These are phyloP conservation scores for Eulemur macaco DNA, from an alignment of 2,113 vertebrate species.

Conservation along the genomic window DNA sequence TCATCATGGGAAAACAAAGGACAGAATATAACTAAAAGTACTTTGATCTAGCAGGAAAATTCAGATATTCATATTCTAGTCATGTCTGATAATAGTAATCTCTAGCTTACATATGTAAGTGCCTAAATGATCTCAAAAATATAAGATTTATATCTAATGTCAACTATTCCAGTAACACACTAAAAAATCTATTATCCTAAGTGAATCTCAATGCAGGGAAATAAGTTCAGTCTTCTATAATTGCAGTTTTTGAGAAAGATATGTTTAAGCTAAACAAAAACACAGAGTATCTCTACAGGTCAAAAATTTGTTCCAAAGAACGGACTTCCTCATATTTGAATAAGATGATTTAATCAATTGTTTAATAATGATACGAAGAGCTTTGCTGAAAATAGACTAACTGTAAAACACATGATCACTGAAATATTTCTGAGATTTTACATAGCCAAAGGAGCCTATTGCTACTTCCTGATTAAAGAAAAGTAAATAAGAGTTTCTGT, in stretches of 20 bases:
- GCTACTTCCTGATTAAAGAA: background rate
- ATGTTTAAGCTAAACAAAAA: constrained; percentile 51
- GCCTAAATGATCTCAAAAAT: constrained; percentile 34
- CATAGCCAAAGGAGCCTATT: background rate
- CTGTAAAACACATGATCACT: constrained; percentile 18
- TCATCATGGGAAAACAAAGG: background rate
- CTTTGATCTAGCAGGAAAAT: constrained; percentile 7
- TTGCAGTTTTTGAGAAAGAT: background rate
- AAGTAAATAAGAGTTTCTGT: constrained; percentile 18
- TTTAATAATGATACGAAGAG: constrained; percentile 3
- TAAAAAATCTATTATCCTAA: background rate
- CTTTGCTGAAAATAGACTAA: constrained; percentile 36
- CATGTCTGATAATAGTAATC: background rate
- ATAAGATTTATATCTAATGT: background rate
- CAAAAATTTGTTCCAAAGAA: constrained; percentile 22
- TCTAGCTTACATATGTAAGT: background rate
- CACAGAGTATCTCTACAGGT: background rate
- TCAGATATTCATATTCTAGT: background rate
- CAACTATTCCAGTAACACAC: background rate
- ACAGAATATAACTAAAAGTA: background rate
- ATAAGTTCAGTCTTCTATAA: background rate
- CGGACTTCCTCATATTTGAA: constrained; percentile 12
- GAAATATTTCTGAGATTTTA: constrained; percentile 36
- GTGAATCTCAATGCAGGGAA: background rate
- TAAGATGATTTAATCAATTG: constrained; percentile 4